A percentile compares a stretch with the other conserved stretches of the same genome.
phyloP scores from a whole-genome alignment of 2,113 vertebrate species.

The Natator depressus region DNA sequence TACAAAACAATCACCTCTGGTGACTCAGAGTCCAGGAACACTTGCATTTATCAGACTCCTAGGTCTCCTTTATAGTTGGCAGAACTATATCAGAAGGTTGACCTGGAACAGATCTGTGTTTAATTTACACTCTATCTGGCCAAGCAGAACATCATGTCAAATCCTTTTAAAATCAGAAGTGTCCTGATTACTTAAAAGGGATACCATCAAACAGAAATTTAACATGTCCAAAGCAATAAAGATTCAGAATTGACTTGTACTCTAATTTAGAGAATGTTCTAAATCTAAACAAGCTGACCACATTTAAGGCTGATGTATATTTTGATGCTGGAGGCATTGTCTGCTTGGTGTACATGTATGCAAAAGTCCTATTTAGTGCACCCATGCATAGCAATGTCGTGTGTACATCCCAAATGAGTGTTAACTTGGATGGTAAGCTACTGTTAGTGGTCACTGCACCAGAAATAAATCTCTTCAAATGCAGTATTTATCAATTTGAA shows the following conservation, averaged over 20 bases:
- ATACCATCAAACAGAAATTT: not conserved
- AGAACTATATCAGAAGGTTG: not conserved
- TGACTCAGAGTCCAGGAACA: not conserved
- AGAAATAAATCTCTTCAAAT: not conserved
- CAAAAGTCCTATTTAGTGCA: not conserved
- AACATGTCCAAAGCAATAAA: not conserved
- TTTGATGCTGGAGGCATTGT: constrained; percentile 3
- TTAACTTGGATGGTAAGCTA: not conserved
- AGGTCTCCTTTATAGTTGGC: not conserved
- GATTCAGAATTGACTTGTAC: not conserved
- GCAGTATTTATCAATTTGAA: not conserved
- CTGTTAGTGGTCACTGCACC: not conserved
- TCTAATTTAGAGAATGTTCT: not conserved
- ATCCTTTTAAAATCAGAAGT: not conserved
- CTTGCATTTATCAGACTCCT: not conserved
- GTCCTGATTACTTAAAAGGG: not conserved
- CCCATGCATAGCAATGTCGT: not conserved
- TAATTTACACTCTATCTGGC: not conserved
- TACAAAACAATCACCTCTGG: not conserved
- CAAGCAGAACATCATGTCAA: not conserved
- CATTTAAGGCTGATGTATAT: constrained; percentile 17
- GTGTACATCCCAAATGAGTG: constrained; percentile 3
- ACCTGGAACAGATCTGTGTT: not conserved
- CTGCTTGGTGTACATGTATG: not conserved
- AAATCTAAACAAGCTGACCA: not conserved